Conservation (phyloP, 1,140 invertebrate genomes). For the Eulimnadia texana region DNA sequence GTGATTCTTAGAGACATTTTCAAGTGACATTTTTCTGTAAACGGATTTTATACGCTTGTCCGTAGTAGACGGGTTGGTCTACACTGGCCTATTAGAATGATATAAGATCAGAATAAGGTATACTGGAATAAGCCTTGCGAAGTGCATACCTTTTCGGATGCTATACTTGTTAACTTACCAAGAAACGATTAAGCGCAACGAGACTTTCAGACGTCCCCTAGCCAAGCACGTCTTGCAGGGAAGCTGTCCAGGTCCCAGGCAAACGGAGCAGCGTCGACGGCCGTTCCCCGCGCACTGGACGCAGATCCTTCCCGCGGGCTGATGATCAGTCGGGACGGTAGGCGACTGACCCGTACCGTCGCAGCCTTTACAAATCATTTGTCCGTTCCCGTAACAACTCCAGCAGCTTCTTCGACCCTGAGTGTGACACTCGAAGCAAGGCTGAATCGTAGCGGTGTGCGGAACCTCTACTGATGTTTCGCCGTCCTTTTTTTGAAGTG, state of each 20-base stretch:
- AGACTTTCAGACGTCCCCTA: constrained; percentile 11
- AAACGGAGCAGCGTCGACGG: constrained; percentile 12
- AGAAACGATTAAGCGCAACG: constrained; percentile 6
- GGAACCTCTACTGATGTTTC: constrained; percentile 9
- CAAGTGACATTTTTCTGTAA: no score
- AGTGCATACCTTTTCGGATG: no score
- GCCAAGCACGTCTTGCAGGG: constrained; percentile 16
- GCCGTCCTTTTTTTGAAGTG: no score
- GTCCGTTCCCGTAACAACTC: constrained; percentile 15
- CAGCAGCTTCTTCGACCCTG: constrained; percentile 15
- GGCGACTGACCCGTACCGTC: constrained; percentile 9
- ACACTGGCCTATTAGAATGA: no score
- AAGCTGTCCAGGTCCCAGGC: constrained; percentile 15
- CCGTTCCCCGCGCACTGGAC: constrained; percentile 12
- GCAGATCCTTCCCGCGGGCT: not conserved
- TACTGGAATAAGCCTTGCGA: no score
- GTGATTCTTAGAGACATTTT: no score
- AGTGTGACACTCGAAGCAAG: constrained; percentile 15
- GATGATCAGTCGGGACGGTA: not conserved
- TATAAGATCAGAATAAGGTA: no score
- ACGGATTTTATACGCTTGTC: no score
- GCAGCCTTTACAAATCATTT: constrained; percentile 12
- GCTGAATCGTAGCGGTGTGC: constrained; percentile 5
- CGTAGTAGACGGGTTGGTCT: no score
- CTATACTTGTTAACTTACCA: constrained; percentile 9